Percentiles rank a stretch among this genome's conserved stretches.
These are phyloP conservation scores for Scaptomyza hsui DNA, from an alignment of 1,140 invertebrate genomes.

Conservation along the genomic window DNA sequence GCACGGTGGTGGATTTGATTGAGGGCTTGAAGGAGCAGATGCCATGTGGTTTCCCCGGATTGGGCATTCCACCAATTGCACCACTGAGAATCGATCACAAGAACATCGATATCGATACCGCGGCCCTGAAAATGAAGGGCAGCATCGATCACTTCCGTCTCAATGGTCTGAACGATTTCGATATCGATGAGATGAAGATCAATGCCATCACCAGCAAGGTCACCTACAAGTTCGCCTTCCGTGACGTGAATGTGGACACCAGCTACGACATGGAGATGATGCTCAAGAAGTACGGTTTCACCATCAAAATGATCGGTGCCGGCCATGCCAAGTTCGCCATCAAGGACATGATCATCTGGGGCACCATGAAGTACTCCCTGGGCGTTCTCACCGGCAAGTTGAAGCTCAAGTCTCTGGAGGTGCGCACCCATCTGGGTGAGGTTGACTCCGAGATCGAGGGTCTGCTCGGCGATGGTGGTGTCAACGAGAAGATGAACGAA, in stretches of 20 bases:
- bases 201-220: conserved; percentile 79
- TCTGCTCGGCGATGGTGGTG: conserved; percentile 66
- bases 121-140: conserved; percentile 54
- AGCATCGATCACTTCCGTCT: conserved; percentile 72
- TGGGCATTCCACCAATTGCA: conserved; percentile 76
- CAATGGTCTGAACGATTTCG: conserved; percentile 77
- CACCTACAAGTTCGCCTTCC: conserved; percentile 70
- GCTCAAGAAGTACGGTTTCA: conserved; percentile 77
- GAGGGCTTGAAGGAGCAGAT: conserved; percentile 66
- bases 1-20: conserved; percentile 56
- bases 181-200: conserved; percentile 77
- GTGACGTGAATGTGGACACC: conserved; percentile 75
- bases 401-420: conserved; percentile 72
- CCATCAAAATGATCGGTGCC: conserved; percentile 72
- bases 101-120: conserved; percentile 63
- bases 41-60: conserved; percentile 74
- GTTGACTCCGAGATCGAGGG: conserved; percentile 81
- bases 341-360: conserved; percentile 75
- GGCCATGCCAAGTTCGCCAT: conserved; percentile 74
- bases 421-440: conserved; percentile 72
- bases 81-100: conserved; percentile 67
- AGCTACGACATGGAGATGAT: conserved; percentile 61
- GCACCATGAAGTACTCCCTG: conserved; percentile 73
- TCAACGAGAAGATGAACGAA: conserved; percentile 76
- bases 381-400: conserved; percentile 68